Evolutionary conservation across 2,888 invertebrate species (phyloP), one percentile per base, ranked within the genome.

Genomic region (Leptinotarsa tumamoca): DNA sequence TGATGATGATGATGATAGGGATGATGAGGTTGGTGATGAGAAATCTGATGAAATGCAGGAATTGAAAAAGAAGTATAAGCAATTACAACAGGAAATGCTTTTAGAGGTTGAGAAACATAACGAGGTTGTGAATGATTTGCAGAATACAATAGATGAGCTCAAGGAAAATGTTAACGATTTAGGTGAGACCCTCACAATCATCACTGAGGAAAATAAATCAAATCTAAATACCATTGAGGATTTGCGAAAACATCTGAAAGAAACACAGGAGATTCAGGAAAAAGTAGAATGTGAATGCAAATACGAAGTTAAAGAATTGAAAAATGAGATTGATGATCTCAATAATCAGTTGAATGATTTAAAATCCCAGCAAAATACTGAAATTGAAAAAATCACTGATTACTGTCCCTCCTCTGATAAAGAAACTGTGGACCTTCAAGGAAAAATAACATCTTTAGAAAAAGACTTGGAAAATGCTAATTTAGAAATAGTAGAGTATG

Each of bases 401-500:
- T 5, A 74, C 49, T 50, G n/a, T 51, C 58, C 33, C 18, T 4
- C 23, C 4, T 10, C 43, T 43, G 23, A 58, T 23, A 23, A 58
- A 33, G 79, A 75, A 23, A 5, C 74, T 2, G 18, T 50, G 33
- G 21, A 63, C 18, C 70, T 78, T 7, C 43, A 73, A 10, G 23
- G 49, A 27, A 80, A 73, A 67, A 27, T 80, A 10, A n/a, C 52
- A 14, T 27, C 49, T 14, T 58, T 77, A 4, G 72, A 80, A 66
- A 33, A 50, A 10, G 66, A 77, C 7, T 15, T 77, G 3, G 72
- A 80, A 43, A 51, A 72, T 4, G 68, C 75, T 3, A 73, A 75
- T 33, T 72, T 77, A 54, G 80, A 80, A 66, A 71, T 75, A 50
- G 21, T 52, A 3, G 78, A 80, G 68, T 78, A 78, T 21, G 80